Conservation (phyloP, 2,113 vertebrate genomes). For the Calypte anna region DNA sequence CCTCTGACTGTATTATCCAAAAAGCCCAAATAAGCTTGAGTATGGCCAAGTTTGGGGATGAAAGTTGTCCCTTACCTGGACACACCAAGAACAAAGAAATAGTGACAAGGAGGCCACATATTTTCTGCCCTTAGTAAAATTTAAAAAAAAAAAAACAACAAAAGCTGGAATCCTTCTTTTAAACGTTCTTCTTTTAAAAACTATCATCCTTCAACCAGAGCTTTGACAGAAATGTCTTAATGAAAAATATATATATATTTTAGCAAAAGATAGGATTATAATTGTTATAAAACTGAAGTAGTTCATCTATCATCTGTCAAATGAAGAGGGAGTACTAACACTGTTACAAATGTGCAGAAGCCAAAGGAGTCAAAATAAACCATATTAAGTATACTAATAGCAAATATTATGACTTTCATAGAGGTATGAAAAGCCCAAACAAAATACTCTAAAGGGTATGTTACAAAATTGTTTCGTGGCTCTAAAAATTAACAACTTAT, state of each 20-base stretch:
- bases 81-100: not conserved
- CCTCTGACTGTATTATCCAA: not conserved
- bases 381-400: slow-evolving; percentile 3
- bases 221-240: not conserved
- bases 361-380: slow-evolving; percentile 12
- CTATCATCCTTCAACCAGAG: not conserved
- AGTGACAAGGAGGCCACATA: not conserved
- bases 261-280: not conserved
- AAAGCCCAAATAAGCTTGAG: not conserved
- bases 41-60: not conserved
- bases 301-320: not conserved
- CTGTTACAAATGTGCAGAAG: not conserved
- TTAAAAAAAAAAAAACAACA: not conserved
- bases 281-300: not conserved
- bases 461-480: not conserved
- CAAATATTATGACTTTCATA: slow-evolving; percentile 2
- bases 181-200: not conserved
- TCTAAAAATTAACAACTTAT: not conserved
- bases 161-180: not conserved
- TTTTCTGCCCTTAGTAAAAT: not conserved
- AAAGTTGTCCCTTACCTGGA: not conserved
- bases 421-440: not conserved
- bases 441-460: slow-evolving; percentile 2
- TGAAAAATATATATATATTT: not conserved
- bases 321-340: not conserved